These are phyloP conservation scores for Rhinoraja longicauda DNA, from an alignment of 2,797 vertebrate genomes.

Conservation along the genomic window DNA sequence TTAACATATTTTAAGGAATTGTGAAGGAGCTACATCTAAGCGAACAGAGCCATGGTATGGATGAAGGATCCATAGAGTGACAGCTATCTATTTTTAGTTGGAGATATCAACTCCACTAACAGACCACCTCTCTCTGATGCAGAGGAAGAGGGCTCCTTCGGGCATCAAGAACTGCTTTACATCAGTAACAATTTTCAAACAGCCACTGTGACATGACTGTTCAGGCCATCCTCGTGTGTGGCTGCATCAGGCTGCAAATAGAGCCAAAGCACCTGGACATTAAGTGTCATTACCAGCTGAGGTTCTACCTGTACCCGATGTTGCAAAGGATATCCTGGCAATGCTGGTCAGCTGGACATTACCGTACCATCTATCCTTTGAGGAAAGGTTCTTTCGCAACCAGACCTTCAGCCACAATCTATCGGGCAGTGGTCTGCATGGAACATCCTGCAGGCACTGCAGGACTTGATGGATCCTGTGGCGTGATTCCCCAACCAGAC, in stretches of 20 bases:
- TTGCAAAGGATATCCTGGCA: too few relatives aligned
- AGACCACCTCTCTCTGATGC: background rate
- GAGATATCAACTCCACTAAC: background rate
- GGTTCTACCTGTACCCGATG: background rate
- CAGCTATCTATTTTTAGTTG: background rate
- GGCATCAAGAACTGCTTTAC: background rate
- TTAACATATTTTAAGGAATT: background rate
- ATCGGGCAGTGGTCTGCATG: too few relatives aligned
- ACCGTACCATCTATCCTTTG: too few relatives aligned
- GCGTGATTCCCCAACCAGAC: too few relatives aligned
- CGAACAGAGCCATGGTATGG: background rate
- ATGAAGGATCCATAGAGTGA: background rate
- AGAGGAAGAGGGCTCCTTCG: background rate
- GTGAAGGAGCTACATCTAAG: background rate
- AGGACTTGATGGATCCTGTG: too few relatives aligned
- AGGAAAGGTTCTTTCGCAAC: too few relatives aligned
- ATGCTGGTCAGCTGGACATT: too few relatives aligned
- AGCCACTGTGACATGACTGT: background rate
- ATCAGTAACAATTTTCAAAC: background rate
- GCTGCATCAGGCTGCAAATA: too few relatives aligned
- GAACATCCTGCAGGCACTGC: too few relatives aligned
- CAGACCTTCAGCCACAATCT: too few relatives aligned
- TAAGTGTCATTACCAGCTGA: too few relatives aligned
- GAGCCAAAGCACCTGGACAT: too few relatives aligned
- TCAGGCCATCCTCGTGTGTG: background rate